Conservation (phyloP, 2,113 vertebrate genomes). For the Pycnonotus jocosus region DNA sequence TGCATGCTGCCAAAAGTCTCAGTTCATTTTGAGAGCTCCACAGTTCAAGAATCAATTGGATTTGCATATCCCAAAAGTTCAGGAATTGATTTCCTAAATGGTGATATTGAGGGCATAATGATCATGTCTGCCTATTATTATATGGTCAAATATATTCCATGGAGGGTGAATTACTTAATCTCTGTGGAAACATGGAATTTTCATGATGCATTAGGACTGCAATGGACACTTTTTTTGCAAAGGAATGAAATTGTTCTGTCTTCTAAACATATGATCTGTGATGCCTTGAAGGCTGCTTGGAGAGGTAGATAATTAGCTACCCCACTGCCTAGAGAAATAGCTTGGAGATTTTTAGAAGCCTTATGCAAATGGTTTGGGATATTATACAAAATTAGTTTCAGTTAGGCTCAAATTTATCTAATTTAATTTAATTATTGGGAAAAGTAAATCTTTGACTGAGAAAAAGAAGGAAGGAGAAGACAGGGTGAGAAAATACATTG, state of each 20-base stretch:
- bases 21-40: slow-evolving; percentile 45
- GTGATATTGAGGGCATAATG: slow-evolving; percentile 63
- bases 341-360: slow-evolving; percentile 65
- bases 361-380: slow-evolving; percentile 71
- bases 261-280: slow-evolving; percentile 62
- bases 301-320: slow-evolving; percentile 75
- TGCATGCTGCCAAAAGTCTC: slow-evolving; percentile 3
- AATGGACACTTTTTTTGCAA: slow-evolving; percentile 39
- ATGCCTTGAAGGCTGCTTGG: slow-evolving; percentile 65
- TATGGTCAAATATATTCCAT: slow-evolving; percentile 55
- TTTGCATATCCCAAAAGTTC: slow-evolving; percentile 70
- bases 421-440: slow-evolving; percentile 74
- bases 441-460: slow-evolving; percentile 58
- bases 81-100: slow-evolving; percentile 71
- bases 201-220: slow-evolving; percentile 50
- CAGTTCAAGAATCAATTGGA: slow-evolving; percentile 65
- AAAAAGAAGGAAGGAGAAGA: slow-evolving; percentile 33
- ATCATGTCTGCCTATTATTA: slow-evolving; percentile 61
- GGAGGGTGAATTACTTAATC: slow-evolving; percentile 59
- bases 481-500: neutral
- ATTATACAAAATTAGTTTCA: slow-evolving; percentile 74
- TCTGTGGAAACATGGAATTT: slow-evolving; percentile 61
- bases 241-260: slow-evolving; percentile 57
- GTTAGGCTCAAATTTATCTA: slow-evolving; percentile 73
- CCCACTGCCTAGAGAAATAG: slow-evolving; percentile 72